Conservation (phyloP, 2,797 vertebrate genomes). For the Margarornis squamiger region DNA sequence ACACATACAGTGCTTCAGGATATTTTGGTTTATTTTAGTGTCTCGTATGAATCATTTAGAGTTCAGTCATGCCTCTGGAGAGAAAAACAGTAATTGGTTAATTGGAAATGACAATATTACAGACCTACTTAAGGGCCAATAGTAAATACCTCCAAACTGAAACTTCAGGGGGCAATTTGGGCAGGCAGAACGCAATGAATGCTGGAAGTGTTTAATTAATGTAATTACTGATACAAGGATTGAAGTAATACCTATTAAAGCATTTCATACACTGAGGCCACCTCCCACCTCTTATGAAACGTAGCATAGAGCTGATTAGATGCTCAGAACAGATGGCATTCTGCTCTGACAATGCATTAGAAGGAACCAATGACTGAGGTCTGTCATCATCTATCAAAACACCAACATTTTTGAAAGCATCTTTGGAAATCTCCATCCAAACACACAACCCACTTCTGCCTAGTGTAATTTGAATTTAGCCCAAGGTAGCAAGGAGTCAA, state of each 20-base stretch:
- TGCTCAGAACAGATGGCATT: neutral
- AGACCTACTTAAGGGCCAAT: neutral
- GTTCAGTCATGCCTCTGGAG: neutral
- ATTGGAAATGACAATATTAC: neutral
- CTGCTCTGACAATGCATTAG: neutral
- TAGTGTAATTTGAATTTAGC: neutral
- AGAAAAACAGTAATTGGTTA: neutral
- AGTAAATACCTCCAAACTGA: neutral
- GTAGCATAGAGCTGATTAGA: neutral
- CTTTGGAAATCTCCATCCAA: neutral
- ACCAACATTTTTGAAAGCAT: neutral
- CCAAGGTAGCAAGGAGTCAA: neutral
- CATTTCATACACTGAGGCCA: neutral
- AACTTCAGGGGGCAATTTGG: conserved; percentile 1
- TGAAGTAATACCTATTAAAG: neutral
- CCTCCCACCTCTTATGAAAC: conserved; percentile 25
- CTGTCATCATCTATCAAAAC: neutral
- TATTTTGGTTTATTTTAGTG: neutral
- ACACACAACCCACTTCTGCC: neutral
- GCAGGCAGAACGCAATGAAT: neutral
- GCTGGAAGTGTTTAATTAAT: conserved; percentile 1
- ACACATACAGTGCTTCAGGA: neutral
- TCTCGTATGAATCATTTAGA: neutral
- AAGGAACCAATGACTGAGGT: neutral
- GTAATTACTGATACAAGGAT: neutral